Conservation (phyloP, 2,888 invertebrate species). For the Elaeidobius kamerunicus region DNA sequence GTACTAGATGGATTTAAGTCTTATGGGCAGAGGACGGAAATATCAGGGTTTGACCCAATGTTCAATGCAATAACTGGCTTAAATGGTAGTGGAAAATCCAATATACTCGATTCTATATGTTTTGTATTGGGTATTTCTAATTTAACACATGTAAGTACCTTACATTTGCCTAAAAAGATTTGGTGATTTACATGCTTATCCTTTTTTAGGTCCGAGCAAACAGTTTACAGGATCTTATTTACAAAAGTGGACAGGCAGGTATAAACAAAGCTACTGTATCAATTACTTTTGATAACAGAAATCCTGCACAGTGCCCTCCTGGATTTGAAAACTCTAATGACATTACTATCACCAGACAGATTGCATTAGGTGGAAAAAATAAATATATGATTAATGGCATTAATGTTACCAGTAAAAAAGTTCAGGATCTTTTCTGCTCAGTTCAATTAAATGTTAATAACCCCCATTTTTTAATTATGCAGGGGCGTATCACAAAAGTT, state of each 20-base stretch:
- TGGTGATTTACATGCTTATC: constrained; percentile 1
- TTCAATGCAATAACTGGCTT: constrained; percentile 98
- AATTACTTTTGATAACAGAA: constrained; percentile 90
- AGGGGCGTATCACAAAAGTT: constrained; percentile 98
- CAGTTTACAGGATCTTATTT: constrained; percentile 92
- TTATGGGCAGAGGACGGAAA: constrained; percentile 88
- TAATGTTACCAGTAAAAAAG: constrained; percentile 84
- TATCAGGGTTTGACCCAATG: constrained; percentile 87
- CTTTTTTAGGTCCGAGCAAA: constrained; percentile 77
- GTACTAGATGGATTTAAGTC: constrained; percentile 97
- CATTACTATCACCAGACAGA: constrained; percentile 89
- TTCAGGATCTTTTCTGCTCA: constrained; percentile 93
- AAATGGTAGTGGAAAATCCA: constrained; percentile 97
- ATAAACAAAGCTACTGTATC: constrained; percentile 94
- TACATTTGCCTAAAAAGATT: not conserved
- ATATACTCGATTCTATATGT: constrained; percentile 96
- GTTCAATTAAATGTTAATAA: constrained; percentile 98
- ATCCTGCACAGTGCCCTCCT: constrained; percentile 76
- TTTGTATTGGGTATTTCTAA: constrained; percentile 96
- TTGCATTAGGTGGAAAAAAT: constrained; percentile 83
- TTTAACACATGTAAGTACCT: constrained; percentile 73
- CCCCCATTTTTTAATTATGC: constrained; percentile 99
- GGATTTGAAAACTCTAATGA: constrained; percentile 90
- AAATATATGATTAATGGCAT: constrained; percentile 94
- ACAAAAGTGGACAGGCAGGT: constrained; percentile 95